Percentiles rank a stretch among this genome's conserved stretches.
Conservation (phyloP, 2,888 invertebrate species). For the Tipula unca region DNA sequence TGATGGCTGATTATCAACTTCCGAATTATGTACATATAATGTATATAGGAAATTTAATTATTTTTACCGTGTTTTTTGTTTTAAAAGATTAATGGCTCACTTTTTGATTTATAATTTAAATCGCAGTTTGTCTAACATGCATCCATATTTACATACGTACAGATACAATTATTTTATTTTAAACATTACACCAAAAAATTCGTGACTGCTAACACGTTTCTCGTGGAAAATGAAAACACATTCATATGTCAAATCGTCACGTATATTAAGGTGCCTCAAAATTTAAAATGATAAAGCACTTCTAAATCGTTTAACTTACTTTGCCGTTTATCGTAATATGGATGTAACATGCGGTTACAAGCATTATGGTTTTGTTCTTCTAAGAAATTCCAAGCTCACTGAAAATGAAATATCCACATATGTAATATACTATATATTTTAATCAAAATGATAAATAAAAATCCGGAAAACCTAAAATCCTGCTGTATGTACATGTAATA, state of each 20-base stretch:
- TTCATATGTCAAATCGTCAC: neutral
- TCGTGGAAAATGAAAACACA: neutral
- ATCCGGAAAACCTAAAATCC: neutral
- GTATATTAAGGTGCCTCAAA: neutral
- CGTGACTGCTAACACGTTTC: neutral
- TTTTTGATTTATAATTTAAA: neutral
- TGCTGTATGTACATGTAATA: neutral
- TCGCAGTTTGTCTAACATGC: neutral
- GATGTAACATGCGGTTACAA: neutral
- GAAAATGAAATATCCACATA: too few species aligned
- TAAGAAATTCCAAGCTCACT: neutral
- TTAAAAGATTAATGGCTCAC: neutral
- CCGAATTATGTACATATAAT: neutral
- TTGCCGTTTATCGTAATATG: too few species aligned
- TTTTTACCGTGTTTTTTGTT: neutral
- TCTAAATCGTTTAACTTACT: too few species aligned
- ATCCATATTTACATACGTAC: too few species aligned
- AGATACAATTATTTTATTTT: too few species aligned
- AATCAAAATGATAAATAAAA: neutral
- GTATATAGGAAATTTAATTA: neutral
- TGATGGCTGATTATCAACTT: neutral
- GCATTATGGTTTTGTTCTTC: neutral
- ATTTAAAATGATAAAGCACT: too few species aligned
- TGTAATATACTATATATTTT: too few species aligned
- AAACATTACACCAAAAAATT: neutral